Evolutionary conservation across 2,888 invertebrate species (phyloP).

Genomic region (Netelia fuscicornis): DNA sequence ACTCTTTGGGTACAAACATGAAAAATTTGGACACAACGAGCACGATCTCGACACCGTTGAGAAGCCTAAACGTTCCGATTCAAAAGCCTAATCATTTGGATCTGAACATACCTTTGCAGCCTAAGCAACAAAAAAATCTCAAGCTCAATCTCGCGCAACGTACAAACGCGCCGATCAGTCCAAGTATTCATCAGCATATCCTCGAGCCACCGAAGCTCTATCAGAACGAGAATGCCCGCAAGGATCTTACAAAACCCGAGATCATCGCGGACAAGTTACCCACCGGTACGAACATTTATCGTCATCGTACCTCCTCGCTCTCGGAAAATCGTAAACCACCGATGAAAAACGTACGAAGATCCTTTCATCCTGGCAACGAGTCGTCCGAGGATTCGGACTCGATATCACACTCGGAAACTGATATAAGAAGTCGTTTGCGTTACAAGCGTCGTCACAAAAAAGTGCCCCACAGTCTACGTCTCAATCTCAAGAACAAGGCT

Average conservation of each 20-base stretch:
- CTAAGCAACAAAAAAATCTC: constrained; percentile 65
- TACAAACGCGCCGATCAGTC: constrained; percentile 71
- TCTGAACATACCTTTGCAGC: constrained; percentile 76
- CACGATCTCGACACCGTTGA: constrained; percentile 45
- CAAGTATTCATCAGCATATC: constrained; percentile 78
- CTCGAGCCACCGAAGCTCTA: constrained; percentile 81
- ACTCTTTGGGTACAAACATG: constrained; percentile 70
- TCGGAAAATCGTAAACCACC: constrained; percentile 80
- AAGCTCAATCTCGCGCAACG: constrained; percentile 72
- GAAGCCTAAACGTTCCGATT: constrained; percentile 70
- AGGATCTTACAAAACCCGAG: constrained; percentile 72
- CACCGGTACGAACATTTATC: constrained; percentile 72
- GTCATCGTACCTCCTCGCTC: constrained; percentile 81
- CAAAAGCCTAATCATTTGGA: constrained; percentile 79
- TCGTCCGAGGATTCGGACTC: constrained; percentile 84
- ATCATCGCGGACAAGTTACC: constrained; percentile 74
- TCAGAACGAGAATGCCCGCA: constrained; percentile 77
- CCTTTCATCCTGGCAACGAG: constrained; percentile 82
- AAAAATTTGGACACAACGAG: constrained; percentile 71
- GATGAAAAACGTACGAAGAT: constrained; percentile 79
- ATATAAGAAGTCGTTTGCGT: constrained; percentile 84
- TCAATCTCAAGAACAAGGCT: constrained; percentile 84
- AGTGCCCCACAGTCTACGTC: constrained; percentile 82
- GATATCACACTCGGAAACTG: constrained; percentile 87
- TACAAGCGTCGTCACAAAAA: constrained; percentile 81